Evolutionary conservation across 2,797 vertebrate genomes (phyloP).

Genomic region (Orientallactaga sibirica): DNA sequence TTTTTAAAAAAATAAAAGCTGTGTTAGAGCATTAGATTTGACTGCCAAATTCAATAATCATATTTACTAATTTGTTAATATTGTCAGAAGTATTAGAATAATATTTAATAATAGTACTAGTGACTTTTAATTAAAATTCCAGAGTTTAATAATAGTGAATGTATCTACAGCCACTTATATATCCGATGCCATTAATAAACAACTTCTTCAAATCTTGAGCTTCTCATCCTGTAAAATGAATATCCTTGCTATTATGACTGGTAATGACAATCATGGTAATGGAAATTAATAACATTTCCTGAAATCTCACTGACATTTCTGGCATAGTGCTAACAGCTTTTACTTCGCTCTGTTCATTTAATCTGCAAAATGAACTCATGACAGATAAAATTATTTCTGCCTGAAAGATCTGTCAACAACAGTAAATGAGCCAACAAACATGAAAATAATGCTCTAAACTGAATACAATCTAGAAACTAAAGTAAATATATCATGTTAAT

Average conservation of each 20-base stretch:
- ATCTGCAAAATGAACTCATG: slow-evolving; percentile 44
- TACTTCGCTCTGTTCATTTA: not conserved
- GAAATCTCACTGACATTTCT: slow-evolving; percentile 45
- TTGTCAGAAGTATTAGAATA: slow-evolving; percentile 35
- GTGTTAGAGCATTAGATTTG: not conserved
- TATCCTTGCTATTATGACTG: not conserved
- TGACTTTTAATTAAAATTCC: not conserved
- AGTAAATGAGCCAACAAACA: slow-evolving; percentile 54
- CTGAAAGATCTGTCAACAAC: slow-evolving; percentile 34
- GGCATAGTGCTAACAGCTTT: not conserved
- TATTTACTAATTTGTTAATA: not conserved
- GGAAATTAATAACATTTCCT: slow-evolving; percentile 25
- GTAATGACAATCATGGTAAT: slow-evolving; percentile 6
- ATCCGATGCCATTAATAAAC: not conserved
- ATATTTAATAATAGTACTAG: not conserved
- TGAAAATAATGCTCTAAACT: slow-evolving; percentile 58
- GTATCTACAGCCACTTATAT: not conserved
- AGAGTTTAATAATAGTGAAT: not conserved
- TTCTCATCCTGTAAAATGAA: slow-evolving; percentile 5
- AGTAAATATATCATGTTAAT: slow-evolving; percentile 24
- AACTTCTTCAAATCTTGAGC: slow-evolving; percentile 6
- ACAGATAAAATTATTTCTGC: slow-evolving; percentile 63
- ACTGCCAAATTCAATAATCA: not conserved
- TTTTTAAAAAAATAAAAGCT: not conserved
- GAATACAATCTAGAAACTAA: slow-evolving; percentile 38